These are phyloP conservation scores for Pristionchus fissidentatus DNA, from an alignment of 2,888 invertebrate genomes.

Conservation along the genomic window DNA sequence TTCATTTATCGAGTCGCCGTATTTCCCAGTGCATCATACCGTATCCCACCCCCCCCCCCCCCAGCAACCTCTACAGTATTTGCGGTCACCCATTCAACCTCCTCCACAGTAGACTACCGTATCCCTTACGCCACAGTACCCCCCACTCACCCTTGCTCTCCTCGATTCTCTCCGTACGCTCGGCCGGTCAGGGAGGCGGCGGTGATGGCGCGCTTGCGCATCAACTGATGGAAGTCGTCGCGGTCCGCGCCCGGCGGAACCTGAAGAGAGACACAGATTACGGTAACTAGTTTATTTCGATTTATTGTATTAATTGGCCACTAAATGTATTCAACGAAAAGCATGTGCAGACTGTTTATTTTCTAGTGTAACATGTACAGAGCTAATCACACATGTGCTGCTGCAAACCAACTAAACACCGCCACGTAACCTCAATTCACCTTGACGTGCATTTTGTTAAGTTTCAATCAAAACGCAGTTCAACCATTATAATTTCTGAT, in stretches of 20 bases:
- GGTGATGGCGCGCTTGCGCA: constrained; percentile 28
- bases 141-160: not conserved
- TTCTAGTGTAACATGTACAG: no score
- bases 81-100: no score
- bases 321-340: no score
- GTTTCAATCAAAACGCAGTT: no score
- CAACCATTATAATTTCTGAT: no score
- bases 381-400: no score
- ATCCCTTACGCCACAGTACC: not conserved
- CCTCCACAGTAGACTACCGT: not conserved
- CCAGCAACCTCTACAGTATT: not conserved
- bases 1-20: not conserved
- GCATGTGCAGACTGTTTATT: no score
- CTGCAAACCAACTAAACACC: no score
- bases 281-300: not conserved
- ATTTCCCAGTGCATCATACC: not conserved
- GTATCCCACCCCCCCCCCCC: not conserved
- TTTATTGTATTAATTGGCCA: no score
- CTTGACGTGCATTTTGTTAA: no score
- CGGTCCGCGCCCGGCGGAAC: not conserved
- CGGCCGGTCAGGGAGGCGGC: constrained; percentile 10
- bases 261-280: not conserved
- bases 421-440: no score
- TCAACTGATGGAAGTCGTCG: constrained; percentile 34
- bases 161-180: not conserved